These are phyloP conservation scores for Epizoanthus stellaris DNA, from an alignment of 92 coral and sea anemone species.

Conservation along the genomic window DNA sequence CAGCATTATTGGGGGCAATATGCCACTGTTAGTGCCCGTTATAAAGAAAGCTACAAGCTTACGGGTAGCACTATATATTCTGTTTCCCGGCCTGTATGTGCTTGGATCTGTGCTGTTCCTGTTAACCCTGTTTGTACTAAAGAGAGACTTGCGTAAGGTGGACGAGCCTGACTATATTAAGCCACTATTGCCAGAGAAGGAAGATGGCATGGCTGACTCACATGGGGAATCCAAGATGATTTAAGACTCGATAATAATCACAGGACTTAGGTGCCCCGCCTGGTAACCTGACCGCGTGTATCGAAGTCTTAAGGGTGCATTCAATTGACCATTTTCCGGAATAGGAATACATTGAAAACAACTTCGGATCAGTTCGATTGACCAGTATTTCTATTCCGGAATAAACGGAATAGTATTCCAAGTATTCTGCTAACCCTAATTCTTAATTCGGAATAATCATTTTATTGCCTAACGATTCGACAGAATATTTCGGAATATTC, in stretches of 20 bases:
- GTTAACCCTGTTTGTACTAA: conserved; percentile 85
- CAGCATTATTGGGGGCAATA: conserved; percentile 92
- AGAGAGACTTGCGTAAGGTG: conserved; percentile 73
- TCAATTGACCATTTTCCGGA: no score
- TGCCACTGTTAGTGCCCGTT: conserved; percentile 85
- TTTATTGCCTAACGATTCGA: no score
- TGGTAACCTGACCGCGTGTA: no score
- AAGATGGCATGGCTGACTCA: background rate
- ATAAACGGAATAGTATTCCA: no score
- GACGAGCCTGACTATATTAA: conserved; percentile 51
- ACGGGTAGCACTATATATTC: conserved; percentile 83
- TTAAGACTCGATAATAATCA: background rate
- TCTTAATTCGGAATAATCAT: no score
- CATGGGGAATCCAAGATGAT: conserved; percentile 6
- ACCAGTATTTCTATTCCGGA: no score
- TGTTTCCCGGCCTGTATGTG: conserved; percentile 90
- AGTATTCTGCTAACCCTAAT: no score
- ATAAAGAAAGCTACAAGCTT: conserved; percentile 79
- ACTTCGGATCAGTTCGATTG: no score
- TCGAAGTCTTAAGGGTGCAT: no score
- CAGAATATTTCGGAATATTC: no score
- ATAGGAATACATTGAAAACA: no score
- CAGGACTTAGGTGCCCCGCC: no score
- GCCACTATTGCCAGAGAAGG: conserved; percentile 71
- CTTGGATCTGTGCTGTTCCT: conserved; percentile 88